Conservation (phyloP, 1,140 invertebrate species). For the Brachionus koreanus region DNA sequence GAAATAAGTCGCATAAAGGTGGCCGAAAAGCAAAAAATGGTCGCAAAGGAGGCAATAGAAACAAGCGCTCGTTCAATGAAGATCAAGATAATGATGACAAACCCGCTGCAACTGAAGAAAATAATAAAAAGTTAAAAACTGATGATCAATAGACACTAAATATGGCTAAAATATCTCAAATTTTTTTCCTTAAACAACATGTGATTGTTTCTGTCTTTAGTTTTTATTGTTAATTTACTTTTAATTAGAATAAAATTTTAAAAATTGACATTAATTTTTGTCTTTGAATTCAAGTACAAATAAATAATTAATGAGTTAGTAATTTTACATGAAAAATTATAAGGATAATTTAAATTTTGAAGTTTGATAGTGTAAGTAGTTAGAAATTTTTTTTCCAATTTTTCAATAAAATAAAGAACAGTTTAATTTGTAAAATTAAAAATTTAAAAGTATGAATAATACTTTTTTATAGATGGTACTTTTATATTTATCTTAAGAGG, state of each 20-base stretch:
- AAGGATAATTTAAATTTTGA: too few relatives aligned
- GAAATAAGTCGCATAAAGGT: neutral
- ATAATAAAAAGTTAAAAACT: slow-evolving; percentile 32
- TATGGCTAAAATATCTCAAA: neutral
- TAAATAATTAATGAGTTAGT: too few relatives aligned
- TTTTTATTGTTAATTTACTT: slow-evolving; percentile 11
- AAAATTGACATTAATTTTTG: neutral
- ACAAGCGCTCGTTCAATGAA: neutral
- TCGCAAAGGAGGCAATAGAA: slow-evolving; percentile 2
- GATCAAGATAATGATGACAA: neutral
- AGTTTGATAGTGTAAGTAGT: too few relatives aligned
- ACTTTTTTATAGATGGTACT: too few relatives aligned
- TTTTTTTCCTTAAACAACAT: neutral
- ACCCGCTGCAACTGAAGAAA: neutral
- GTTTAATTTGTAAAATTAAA: too few relatives aligned
- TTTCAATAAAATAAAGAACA: too few relatives aligned
- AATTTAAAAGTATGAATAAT: too few relatives aligned
- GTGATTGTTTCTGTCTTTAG: neutral
- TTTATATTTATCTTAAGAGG: too few relatives aligned
- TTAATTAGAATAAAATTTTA: neutral
- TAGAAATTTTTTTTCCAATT: too few relatives aligned
- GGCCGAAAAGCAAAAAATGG: neutral
- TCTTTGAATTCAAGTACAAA: too few relatives aligned
- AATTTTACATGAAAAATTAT: too few relatives aligned
- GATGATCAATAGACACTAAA: neutral